Conservation (phyloP, 1,140 invertebrate genomes). For the Ips typographus region DNA sequence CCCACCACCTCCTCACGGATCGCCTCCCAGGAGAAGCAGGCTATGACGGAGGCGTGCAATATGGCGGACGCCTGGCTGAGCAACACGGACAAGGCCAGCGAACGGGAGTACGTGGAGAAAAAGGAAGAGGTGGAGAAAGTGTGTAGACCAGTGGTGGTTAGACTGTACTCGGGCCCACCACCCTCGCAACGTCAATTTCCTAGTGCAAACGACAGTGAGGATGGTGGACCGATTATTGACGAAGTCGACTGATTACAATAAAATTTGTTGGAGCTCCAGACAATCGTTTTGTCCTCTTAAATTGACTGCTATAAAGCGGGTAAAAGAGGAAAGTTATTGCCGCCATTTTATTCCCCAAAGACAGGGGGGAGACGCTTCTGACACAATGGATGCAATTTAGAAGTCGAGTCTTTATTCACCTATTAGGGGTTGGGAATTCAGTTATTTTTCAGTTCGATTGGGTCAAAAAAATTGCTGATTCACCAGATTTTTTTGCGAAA, state of each 20-base stretch:
- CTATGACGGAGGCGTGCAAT: constrained; percentile 57
- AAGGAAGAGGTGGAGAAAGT: constrained; percentile 58
- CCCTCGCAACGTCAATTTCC: constrained; percentile 39
- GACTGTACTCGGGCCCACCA: constrained; percentile 50
- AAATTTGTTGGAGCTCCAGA: too few relatives aligned
- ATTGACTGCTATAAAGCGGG: too few relatives aligned
- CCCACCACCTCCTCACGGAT: constrained; percentile 50
- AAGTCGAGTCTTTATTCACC: too few relatives aligned
- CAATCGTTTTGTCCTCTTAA: too few relatives aligned
- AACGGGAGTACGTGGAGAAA: constrained; percentile 61
- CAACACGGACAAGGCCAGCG: constrained; percentile 59
- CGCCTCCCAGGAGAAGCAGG: constrained; percentile 50
- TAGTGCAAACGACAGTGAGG: constrained; percentile 55
- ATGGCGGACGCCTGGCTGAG: constrained; percentile 64
- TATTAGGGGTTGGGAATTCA: too few relatives aligned
- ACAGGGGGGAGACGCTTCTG: too few relatives aligned
- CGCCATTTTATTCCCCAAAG: too few relatives aligned
- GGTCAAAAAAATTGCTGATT: too few relatives aligned
- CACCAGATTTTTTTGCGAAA: too few relatives aligned
- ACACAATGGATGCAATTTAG: too few relatives aligned
- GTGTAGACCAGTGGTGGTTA: constrained; percentile 57
- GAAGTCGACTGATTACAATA: constrained; percentile 63
- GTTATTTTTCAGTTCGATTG: too few relatives aligned
- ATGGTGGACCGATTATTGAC: constrained; percentile 65
- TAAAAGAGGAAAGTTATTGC: too few relatives aligned